Conservation (phyloP, 2,113 vertebrate species). For the Phasianus colchicus region DNA sequence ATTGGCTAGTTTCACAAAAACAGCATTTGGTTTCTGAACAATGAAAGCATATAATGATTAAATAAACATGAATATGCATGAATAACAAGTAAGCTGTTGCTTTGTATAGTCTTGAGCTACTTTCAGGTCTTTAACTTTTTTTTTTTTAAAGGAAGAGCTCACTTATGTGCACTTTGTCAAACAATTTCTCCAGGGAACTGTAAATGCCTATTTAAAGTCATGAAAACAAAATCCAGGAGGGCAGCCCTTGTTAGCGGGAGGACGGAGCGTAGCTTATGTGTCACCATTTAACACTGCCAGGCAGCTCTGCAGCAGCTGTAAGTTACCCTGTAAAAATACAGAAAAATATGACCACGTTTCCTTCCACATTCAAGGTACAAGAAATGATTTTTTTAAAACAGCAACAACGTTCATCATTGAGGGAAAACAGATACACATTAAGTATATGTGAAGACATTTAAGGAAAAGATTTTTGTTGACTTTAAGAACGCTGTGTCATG, state of each 20-base stretch:
- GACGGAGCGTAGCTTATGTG: constrained; percentile 83
- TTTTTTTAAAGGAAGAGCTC: constrained; percentile 54
- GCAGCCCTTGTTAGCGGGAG: constrained; percentile 83
- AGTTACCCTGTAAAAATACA: constrained; percentile 87
- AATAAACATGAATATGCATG: constrained; percentile 69
- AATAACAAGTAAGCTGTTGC: constrained; percentile 65
- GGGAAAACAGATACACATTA: neutral
- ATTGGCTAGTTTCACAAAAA: constrained; percentile 80
- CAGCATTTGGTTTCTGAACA: constrained; percentile 79
- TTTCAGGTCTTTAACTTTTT: constrained; percentile 19
- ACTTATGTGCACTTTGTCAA: constrained; percentile 75
- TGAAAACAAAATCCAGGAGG: constrained; percentile 79
- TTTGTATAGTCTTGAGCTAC: constrained; percentile 53
- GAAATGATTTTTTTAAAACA: neutral
- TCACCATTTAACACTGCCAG: constrained; percentile 93
- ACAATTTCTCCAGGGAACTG: constrained; percentile 73
- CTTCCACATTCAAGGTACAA: neutral
- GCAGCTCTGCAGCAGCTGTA: constrained; percentile 97
- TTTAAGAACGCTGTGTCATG: neutral
- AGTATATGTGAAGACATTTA: neutral
- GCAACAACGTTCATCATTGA: neutral
- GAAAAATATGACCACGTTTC: constrained; percentile 16
- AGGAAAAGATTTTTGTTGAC: neutral
- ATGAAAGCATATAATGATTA: constrained; percentile 76
- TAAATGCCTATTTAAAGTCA: constrained; percentile 74